These are phyloP conservation scores for Pandion haliaetus DNA, from an alignment of 2,113 vertebrate genomes.

Conservation along the genomic window DNA sequence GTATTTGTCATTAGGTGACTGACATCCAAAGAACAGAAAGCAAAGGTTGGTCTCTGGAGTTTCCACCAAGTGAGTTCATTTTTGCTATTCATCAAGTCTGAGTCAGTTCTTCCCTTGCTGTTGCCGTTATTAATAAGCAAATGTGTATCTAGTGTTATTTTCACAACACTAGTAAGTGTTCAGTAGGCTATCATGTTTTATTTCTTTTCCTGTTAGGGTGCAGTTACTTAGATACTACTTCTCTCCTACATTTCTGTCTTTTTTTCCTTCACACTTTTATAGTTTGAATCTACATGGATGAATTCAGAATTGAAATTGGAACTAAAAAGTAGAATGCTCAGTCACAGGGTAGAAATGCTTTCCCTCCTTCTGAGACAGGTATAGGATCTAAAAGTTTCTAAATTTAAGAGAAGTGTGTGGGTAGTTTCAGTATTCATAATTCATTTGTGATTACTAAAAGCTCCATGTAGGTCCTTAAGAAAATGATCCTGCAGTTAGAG, in stretches of 20 bases:
- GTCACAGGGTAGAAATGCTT: neutral
- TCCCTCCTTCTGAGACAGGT: neutral
- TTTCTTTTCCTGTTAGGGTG: neutral
- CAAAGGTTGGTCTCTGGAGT: constrained; percentile 37
- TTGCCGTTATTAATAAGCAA: neutral
- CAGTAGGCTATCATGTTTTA: neutral
- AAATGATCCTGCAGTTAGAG: neutral
- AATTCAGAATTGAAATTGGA: neutral
- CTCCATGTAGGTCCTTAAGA: neutral
- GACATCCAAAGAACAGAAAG: constrained; percentile 23
- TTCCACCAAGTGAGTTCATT: constrained; percentile 60
- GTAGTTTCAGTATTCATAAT: neutral
- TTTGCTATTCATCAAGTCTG: neutral
- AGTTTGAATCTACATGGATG: neutral
- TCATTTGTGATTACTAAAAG: neutral
- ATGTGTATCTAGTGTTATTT: neutral
- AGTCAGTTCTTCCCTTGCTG: neutral
- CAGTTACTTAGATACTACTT: neutral
- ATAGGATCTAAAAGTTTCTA: neutral
- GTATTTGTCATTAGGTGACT: constrained; percentile 43
- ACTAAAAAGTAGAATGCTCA: neutral
- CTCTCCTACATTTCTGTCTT: neutral
- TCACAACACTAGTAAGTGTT: neutral
- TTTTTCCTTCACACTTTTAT: neutral
- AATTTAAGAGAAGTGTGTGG: neutral